Evolutionary conservation across 2,888 invertebrate species (phyloP), one percentile per base, ranked within the genome.

Genomic region (Oligia fasciuncula): DNA sequence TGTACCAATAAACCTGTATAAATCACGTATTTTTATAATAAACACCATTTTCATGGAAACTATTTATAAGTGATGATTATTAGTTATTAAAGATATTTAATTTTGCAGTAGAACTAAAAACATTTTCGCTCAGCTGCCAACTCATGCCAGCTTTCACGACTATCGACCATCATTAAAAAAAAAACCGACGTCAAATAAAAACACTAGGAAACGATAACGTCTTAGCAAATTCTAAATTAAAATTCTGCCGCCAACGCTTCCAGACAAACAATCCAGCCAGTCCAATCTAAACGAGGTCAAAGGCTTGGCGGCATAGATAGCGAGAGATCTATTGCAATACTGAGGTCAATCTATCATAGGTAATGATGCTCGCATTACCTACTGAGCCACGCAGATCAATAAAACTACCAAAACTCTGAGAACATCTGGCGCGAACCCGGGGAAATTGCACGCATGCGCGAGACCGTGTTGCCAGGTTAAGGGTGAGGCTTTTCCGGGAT

Each of bases 341-440:
- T 79, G 60, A 68, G 86, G 85, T 85, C 87, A 81, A 92, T 92
- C 89, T 91, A 90, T 92, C 90, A 92, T 90, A 90, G 90, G 90
- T 91, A 92, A 93, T 92, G 91, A 92, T 89, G 87, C 85, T 85
- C 86, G 76, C 85, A 90, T 92, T 91, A 29, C 29, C 29, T 29
- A 91, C 90, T 90, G 88, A 87, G 88, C 81, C 85, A 89, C 87
- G 84, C 91, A 93, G 95, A 96, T 96, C 96, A 95, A 96, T 96
- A 96, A 95, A 94, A 93, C 91, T 95, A 92, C 95, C 95, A 95
- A 95, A 95, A 94, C 92, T 92, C 85, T 62, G 74, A 84, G 87
- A 94, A 93, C 95, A 95, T 95, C 95, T 96, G 96, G 94, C 93
- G 94, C 93, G 93, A 94, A 93, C 91, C 93, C 91, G 90, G 90